phyloP scores from a whole-genome alignment of 2,797 vertebrate genomes.

The Acestrorhynchus altus region DNA sequence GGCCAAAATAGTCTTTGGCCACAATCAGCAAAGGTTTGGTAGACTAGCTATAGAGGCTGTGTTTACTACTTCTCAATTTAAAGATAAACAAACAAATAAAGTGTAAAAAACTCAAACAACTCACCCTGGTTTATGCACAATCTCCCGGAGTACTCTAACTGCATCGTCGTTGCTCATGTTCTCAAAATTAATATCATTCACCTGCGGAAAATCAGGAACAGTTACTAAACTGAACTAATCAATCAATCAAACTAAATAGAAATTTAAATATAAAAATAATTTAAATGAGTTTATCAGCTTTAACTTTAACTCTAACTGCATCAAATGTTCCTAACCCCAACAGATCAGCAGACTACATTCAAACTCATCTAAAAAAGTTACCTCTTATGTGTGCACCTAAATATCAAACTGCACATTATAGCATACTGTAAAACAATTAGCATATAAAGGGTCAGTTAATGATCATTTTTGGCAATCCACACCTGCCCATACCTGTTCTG shows the following conservation, averaged over 20 bases:
- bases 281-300: slow-evolving; percentile 1
- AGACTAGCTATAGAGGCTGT: too few species aligned
- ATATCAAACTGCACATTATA: slow-evolving; percentile 10
- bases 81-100: too few species aligned
- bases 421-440: neutral
- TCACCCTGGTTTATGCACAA: slow-evolving; percentile 93
- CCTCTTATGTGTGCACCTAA: neutral
- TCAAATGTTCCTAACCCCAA: neutral
- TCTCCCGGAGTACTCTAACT: slow-evolving; percentile 89
- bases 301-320: neutral
- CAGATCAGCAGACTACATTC: neutral
- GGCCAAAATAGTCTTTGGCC: too few species aligned
- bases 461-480: slow-evolving; percentile 1
- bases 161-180: slow-evolving; percentile 96
- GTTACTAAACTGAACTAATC: neutral
- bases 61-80: too few species aligned
- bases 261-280: neutral
- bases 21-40: too few species aligned
- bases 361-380: neutral
- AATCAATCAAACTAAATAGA: neutral
- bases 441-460: neutral
- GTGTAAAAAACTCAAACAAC: too few species aligned
- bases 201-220: slow-evolving; percentile 68
- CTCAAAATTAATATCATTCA: slow-evolving; percentile 94
- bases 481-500: slow-evolving; percentile 14